These are phyloP conservation scores for Gasterosteus aculeatus DNA, from an alignment of 2,113 vertebrate species.

Conservation along the genomic window DNA sequence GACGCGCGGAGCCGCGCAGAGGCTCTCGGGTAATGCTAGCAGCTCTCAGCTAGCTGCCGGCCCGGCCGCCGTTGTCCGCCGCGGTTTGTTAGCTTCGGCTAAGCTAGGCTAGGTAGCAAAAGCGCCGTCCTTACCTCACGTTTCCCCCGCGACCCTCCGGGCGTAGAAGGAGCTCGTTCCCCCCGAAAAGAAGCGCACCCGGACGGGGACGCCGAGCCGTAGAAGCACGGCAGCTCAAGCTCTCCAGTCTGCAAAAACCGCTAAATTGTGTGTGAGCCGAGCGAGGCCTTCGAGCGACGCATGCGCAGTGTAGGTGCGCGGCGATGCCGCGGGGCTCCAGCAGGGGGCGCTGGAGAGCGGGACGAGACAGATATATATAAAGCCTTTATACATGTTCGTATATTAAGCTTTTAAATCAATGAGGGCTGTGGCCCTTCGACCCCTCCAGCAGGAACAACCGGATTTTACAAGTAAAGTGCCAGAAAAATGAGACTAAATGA, in stretches of 20 bases:
- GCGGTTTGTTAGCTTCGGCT: too few species aligned
- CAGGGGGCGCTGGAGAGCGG: neutral
- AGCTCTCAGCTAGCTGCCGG: too few species aligned
- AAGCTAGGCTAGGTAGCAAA: too few species aligned
- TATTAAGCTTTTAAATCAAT: too few species aligned
- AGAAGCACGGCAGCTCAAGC: neutral
- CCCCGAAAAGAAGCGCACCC: neutral
- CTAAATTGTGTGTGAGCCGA: conserved; percentile 38
- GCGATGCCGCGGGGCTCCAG: neutral
- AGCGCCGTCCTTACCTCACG: too few species aligned
- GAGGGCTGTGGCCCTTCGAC: neutral
- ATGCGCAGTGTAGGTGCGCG: neutral
- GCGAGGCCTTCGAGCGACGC: neutral
- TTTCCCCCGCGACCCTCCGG: neutral
- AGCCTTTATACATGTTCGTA: too few species aligned
- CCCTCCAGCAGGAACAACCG: too few species aligned
- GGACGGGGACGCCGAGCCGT: conserved; percentile 22
- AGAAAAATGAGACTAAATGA: neutral
- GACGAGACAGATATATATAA: neutral
- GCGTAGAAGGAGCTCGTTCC: neutral
- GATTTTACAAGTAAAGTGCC: neutral
- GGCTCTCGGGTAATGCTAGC: too few species aligned
- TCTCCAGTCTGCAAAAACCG: neutral
- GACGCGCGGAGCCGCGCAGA: too few species aligned
- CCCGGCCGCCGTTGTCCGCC: too few species aligned